Evolutionary conservation across 2,113 vertebrate species (phyloP), one percentile per base, ranked within the genome.

Genomic region (Taxidea taxus): DNA sequence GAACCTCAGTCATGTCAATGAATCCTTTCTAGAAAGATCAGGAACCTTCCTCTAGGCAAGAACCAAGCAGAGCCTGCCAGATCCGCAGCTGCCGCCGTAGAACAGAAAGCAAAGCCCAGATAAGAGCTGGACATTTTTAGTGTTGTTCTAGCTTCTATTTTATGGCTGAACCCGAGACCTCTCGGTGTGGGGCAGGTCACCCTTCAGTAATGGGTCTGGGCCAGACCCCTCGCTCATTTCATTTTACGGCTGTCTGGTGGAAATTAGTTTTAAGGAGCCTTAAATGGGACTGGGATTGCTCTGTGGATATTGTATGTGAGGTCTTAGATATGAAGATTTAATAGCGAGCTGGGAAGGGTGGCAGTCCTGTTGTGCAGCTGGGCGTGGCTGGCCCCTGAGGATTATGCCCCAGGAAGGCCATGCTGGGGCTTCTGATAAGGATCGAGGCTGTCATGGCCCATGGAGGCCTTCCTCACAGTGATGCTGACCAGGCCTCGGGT

Each of bases 171-270:
- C 97, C 75, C 51, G 92, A 64, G 97, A 96, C 98, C 95, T 95
- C 90, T 95, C 82, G 92, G 91, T 78, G 89, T 82, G 97, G 98
- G 97, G 97, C 97, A 25, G 78, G 92, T 93, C 93, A 87, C 97
- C 97, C 90, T 95, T 97, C 96, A 95, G 86, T 98, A 97, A 96
- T 87, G 96, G 98, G 70, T 80, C 95, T 4, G 0, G 77, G 97
- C 92, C 98, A 98, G 98, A 97, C 98, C 97, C 98, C 93, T 95
- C 66, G 66, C 96, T 95, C 95, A 80, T 97, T 98, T 97, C 74
- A 64, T 98, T 98, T 98, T 98, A 98, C 49, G 89, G 98, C 98
- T 77, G 97, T 98, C 98, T 98, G 98, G 96, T 92, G 98, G 97
- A 98, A 98, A 98, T 97, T 98, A 97, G 97, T 95, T 98, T 98